Base-by-base conservation (phyloP, 2,888 invertebrate genomes). In the Brachyptera putata region DNA sequence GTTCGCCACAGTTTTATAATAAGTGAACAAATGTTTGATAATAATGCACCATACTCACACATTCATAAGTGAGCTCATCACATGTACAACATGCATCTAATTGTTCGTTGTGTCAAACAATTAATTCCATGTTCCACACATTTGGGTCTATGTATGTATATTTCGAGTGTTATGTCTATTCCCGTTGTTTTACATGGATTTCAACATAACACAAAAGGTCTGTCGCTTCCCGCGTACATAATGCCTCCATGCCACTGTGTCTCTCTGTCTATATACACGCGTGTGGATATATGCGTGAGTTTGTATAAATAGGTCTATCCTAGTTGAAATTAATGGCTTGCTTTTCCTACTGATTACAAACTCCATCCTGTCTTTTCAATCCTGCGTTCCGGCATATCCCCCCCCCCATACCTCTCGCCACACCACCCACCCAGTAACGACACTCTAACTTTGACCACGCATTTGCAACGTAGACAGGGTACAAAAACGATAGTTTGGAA, bases 311-410 rank as follows among this genome's bases (percentile, higher is more conserved):
- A 41, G 21, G 21, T 21, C 41, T 41, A 41, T 41, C 41, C 41
- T 41, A 21, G 41, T 11, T 41, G 41, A 41, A 50, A 50, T 50
- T 50, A 50, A 26, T 50, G 49, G 49, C 49, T 50, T 26, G 49
- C 49, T 50, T 41, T 50, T 50, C 49, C 49, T 50, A 25, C 49
- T 50, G 49, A 50, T 50, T 50, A 50, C 41, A 41, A 21, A 41
- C 41, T 41, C 49, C 49, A 50, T 50, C 49, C 49, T 50, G 49
- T 50, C 49, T 50, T 50, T 50, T 50, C 49, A 50, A 41, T 41
- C 41, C 41, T 11, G 13, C 18, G 21, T 21, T 5, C 4, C n/a
- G n/a, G n/a, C n/a, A n/a, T n/a, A n/a, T n/a, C n/a, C n/a, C n/a
- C n/a, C n/a, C n/a, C n/a, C n/a, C n/a, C n/a, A n/a, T n/a, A n/a